Base-by-base conservation (phyloP, 2,113 vertebrate genomes). In the Anser cygnoides region DNA sequence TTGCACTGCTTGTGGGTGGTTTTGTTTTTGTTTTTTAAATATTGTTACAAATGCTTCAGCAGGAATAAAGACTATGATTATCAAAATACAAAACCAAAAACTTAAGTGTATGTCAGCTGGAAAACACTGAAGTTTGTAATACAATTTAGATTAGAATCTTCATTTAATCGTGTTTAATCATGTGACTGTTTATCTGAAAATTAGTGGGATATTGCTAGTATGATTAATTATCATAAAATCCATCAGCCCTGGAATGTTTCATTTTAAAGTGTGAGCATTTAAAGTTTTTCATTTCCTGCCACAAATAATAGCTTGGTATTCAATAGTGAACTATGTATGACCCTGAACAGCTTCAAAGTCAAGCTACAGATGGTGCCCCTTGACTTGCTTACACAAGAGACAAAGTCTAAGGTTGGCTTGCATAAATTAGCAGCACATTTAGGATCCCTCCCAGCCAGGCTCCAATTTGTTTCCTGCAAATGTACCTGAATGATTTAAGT, bases 351-450 rank as follows among this genome's bases (percentile, higher is more conserved):
- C 80, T 92, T 87, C 72, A 46, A 86, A 86, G 83, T 66, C 73
- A 81, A 81, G 61, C 65, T 92, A 15, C 90, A 95, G 92, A 96
- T 84, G 86, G 90, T 94, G 80, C 39, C 76, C 90, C 92, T 84
- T 75, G 92, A 81, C 86, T 88, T 57, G 39, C 83, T 92, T 35
- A 78, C 76, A 84, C 85, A 78, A 29, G 55, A 79, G 87, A 57
- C 46, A 59, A 71, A 92, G 41, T 29, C 75, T 72, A 88, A 72
- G 90, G 83, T 90, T 4, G 0, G 13, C 70, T 78, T 79, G 35
- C 29, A 93, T 49, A 88, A 89, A 92, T 90, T 79, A 68, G 57
- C 2, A 3, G 61, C 55, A 61, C 68, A 10, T 89, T 93, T 78
- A 57, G 61, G 33, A 85, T 20, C 26, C 26, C 17, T 77, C 21